Evolutionary conservation across 2,113 vertebrate species (phyloP), one percentile per base, ranked within the genome.

Genomic region (Lampris megalopsis): DNA sequence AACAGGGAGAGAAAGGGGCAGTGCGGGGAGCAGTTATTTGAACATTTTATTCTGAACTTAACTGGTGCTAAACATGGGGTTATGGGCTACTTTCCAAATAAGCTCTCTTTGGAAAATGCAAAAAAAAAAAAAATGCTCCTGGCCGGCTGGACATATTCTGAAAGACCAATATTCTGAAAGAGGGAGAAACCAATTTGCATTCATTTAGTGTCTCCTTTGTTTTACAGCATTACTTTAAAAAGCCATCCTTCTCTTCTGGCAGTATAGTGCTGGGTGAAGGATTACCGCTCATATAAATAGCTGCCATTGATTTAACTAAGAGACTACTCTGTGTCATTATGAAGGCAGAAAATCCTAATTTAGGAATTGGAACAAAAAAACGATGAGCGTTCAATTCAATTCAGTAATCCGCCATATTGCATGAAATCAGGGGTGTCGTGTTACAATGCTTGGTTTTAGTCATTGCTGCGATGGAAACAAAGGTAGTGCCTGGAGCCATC

Each of bases 261-360:
- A 91, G 84, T 91, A 89, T 61, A 81, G 88, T 65, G 87, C 85
- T 66, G 86, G 88, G 75, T 92, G 84, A 88, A 85, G 89, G 92
- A 93, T 94, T 94, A 94, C 78, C 40, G 86, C 81, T 92, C 88
- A 68, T 93, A 94, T 94, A 94, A 94, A 94, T 94, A 94, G 92
- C 92, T 92, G 90, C 92, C 90, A 92, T 91, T 93, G 93, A 94
- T 94, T 93, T 92, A 82, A 91, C 90, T 92, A 92, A 93, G 89
- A 92, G 89, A 93, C 90, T 88, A 90, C 89, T 90, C 90, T 85
- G 88, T 91, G 86, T 92, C 93, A 94, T 93, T 93, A 92, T 89
- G 88, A 84, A 93, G 90, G 93, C 90, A 93, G 92, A 94, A 94
- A 94, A 94, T 94, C 93, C 92, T 92, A 93, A 94, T 94, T 94